Percentiles rank a stretch among this genome's conserved stretches.
phyloP scores from a whole-genome alignment of 2,888 invertebrate species.

The Clitarchus hookeri region DNA sequence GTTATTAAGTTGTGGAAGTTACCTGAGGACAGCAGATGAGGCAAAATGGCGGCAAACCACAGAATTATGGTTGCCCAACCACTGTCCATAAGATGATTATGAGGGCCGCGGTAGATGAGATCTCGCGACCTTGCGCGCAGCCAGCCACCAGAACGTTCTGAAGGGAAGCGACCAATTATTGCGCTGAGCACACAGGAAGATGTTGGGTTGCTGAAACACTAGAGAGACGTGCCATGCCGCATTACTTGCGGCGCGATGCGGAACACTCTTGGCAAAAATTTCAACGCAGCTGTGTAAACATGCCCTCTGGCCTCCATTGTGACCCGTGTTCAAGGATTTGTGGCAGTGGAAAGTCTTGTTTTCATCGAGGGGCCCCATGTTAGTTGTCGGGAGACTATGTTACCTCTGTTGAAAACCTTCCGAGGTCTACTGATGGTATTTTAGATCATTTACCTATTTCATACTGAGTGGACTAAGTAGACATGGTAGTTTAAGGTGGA shows the following conservation, averaged over 20 bases:
- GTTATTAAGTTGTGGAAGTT: neutral
- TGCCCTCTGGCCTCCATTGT: too few species aligned
- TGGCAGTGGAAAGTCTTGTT: too few species aligned
- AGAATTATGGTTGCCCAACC: neutral
- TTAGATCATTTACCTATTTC: too few species aligned
- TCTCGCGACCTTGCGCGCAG: constrained; percentile 7
- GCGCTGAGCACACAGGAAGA: neutral
- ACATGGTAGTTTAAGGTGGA: too few species aligned
- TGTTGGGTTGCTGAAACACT: neutral
- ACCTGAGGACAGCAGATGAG: neutral
- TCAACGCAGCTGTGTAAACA: neutral
- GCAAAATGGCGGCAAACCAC: neutral
- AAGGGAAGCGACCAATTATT: neutral
- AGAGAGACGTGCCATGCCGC: neutral
- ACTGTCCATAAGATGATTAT: neutral
- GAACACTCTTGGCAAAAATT: neutral
- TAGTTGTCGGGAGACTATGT: too few species aligned
- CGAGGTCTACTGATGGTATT: too few species aligned
- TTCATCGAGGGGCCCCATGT: too few species aligned
- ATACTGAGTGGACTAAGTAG: too few species aligned
- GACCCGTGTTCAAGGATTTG: too few species aligned
- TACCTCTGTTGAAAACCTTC: too few species aligned
- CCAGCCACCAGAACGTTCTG: neutral
- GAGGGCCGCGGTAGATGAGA: neutral
- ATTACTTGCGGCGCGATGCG: neutral